Base-by-base conservation (phyloP, 2,888 invertebrate species). In the Caenorhabditis sp. region DNA sequence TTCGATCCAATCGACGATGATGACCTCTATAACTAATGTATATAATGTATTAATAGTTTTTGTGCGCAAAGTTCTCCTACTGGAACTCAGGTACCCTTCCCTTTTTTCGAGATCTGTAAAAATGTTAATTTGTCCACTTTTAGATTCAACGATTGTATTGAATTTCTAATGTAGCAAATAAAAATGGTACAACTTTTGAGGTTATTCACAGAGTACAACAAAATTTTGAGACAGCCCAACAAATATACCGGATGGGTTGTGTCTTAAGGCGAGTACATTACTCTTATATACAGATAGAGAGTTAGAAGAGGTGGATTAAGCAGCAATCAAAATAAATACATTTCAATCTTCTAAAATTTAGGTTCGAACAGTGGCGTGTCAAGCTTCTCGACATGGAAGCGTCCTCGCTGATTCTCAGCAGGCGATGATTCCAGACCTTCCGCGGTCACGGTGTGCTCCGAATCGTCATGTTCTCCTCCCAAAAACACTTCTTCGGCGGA, bases 341-440 rank as follows among this genome's bases (percentile, higher is more conserved):
- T 54, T 10, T 54, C 54, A 26, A 26, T 6, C 14, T 54, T 54
- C 14, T 7, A 54, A 47, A 47, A 47, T 47, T 19, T 47, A 7
- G 47, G 19, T 47, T n/a, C 47, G 6, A 26, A 22, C 54, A 38
- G 51, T 4, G 80, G 80, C 31, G 68, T 80, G 4, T 81, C 70
- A 26, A 69, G 38, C n/a, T 56, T 47, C 49, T 74, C 81, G 16
- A 76, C 70, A 41, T 76, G 75, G 49, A 81, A 81, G 22, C 81
- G 47, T 16, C 75, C 81, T 31, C 22, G 38, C 14, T 69, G 69
- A 7, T 44, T 31, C 12, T 26, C 26, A 26, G 26, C 26, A 54
- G 54, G 54, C 0, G 54, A 54, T 22, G 54, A 26, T 26, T 54
- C 54, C 54, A 54, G 5, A 4, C 19, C 22, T 54, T 75, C 68